Evolutionary conservation across 2,888 invertebrate genomes (phyloP), one percentile per base, ranked within the genome.

Genomic region (Sphecodes monilicornis): DNA sequence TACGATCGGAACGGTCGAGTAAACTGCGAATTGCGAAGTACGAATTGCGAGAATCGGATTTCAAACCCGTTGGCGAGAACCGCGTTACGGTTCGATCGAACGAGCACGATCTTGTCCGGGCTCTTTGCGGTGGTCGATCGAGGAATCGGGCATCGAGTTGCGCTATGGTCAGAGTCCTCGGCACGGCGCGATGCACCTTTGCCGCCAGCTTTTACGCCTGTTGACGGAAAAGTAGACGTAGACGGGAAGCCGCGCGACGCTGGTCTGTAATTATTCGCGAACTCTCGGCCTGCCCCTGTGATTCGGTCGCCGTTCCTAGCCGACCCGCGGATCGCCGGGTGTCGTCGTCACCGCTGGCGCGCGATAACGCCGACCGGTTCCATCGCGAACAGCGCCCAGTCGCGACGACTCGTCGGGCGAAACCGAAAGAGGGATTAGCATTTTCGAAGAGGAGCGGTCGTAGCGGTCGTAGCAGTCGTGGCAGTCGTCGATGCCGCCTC

Each of bases 191-290:
- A 36, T 22, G 57, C n/a, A 32, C 39, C 66, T 57, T n/a, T 18
- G 43, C 72, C 46, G 66, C 29, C 50, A n/a, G 70, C 70, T 46
- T 76, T 76, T 54, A 73, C 66, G 60, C 71, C 16, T 10, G 54
- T 46, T 29, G 36, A 39, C n/a, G 50, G 72, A 84, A 89, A 86
- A 88, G 82, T 87, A 86, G 57, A 89, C 82, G 84, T n/a, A n/a
- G n/a, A n/a, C n/a, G n/a, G n/a, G n/a, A 86, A 78, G 64, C 46
- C 74, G 22, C 16, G 76, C 54, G 78, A 79, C 78, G 46, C 22
- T 60, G 85, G 81, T 78, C 88, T 92, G 86, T 91, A 92, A 92
- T 92, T 92, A 92, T 86, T 81, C 86, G 88, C 81, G 70, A 88
- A 91, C 87, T 88, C 88, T 84, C 84, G 84, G 78, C 41, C 50